These are phyloP conservation scores for Parasteatoda tepidariorum DNA, from an alignment of 1,140 invertebrate genomes.

Conservation along the genomic window DNA sequence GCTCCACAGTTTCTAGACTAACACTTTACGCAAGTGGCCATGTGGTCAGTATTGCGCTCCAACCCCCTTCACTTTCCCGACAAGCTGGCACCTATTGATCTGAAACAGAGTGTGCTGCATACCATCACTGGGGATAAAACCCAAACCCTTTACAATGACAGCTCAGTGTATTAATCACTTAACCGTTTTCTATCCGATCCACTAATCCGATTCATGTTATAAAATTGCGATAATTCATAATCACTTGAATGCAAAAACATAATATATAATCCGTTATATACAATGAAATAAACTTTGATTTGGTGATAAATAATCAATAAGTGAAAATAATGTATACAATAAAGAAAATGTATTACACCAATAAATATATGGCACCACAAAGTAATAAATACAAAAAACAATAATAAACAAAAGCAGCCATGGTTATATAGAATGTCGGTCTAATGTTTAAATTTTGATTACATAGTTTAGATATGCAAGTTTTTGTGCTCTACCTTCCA, in stretches of 20 bases:
- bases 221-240: neutral
- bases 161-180: neutral
- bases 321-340: neutral
- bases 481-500: constrained; percentile 20
- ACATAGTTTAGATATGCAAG: constrained; percentile 31
- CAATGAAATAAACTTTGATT: neutral
- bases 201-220: neutral
- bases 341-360: constrained; percentile 4
- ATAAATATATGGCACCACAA: constrained; percentile 56
- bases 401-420: constrained; percentile 9
- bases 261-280: neutral
- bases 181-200: neutral
- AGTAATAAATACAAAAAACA: neutral
- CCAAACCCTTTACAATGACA: neutral
- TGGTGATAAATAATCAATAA: constrained; percentile 3
- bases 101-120: neutral
- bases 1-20: too few relatives aligned
- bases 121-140: neutral
- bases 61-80: too few relatives aligned
- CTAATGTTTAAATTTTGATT: neutral
- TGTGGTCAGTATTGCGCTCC: too few relatives aligned
- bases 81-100: neutral
- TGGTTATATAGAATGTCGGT: neutral
- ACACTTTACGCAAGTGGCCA: too few relatives aligned
- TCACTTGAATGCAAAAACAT: constrained; percentile 11